A percentile compares a stretch with the other conserved stretches of the same genome.
phyloP scores from a whole-genome alignment of 2,797 vertebrate species.

The Eulemur albifrons region DNA sequence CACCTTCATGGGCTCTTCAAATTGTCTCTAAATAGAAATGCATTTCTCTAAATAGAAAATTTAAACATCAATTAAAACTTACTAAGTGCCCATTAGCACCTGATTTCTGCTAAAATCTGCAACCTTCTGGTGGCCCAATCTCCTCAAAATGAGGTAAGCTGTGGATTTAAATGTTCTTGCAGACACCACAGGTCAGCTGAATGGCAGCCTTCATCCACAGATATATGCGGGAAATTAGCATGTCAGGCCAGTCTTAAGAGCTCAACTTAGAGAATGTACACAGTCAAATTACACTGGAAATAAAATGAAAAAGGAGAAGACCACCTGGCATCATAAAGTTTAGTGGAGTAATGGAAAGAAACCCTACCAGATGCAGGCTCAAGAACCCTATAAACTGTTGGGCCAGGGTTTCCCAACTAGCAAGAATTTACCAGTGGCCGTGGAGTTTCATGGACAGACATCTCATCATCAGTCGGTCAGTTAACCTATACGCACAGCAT shows the following conservation, averaged over 20 bases:
- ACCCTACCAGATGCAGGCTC: neutral
- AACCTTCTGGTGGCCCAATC: neutral
- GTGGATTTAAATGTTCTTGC: neutral
- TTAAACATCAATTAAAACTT: neutral
- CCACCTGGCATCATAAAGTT: neutral
- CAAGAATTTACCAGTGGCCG: neutral
- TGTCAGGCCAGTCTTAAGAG: neutral
- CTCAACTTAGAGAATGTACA: neutral
- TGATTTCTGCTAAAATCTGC: neutral
- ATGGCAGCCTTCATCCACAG: neutral
- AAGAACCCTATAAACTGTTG: neutral
- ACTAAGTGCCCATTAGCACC: neutral
- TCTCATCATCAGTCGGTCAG: neutral
- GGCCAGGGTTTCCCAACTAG: neutral
- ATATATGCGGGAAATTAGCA: neutral
- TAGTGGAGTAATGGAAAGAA: neutral
- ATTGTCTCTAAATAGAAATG: neutral
- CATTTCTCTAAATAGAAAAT: neutral
- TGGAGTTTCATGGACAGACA: neutral
- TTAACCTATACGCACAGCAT: accelerated
- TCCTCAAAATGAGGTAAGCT: neutral
- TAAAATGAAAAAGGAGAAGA: neutral
- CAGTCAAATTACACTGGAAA: neutral
- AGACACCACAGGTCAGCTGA: neutral
- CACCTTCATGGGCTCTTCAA: neutral